Evolutionary conservation across 2,888 invertebrate genomes (phyloP).

Genomic region (Ctenicera cuprea): DNA sequence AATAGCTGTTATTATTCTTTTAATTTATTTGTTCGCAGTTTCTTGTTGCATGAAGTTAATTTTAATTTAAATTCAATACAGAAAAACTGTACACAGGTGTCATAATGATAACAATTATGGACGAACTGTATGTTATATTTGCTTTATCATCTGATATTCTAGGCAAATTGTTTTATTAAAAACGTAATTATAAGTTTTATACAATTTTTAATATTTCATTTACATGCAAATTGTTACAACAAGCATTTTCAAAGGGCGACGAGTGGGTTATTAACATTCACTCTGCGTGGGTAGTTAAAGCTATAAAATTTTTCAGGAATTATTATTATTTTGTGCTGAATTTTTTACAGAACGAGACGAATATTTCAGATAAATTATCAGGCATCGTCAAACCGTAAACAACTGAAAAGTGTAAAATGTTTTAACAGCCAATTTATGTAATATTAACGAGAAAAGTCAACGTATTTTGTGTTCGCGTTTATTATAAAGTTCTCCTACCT

Average conservation of each 20-base stretch:
- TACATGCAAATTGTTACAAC: slow-evolving; percentile 43
- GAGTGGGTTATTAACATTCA: slow-evolving; percentile 42
- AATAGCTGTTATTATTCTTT: not conserved
- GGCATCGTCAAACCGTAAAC: too few species aligned
- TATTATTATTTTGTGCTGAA: not conserved
- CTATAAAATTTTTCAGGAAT: slow-evolving; percentile 29
- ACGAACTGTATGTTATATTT: not conserved
- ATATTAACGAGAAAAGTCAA: too few species aligned
- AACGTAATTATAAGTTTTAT: slow-evolving; percentile 30
- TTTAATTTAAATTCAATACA: not conserved
- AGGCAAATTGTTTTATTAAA: slow-evolving; percentile 21
- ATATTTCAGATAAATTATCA: too few species aligned
- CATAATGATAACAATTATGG: not conserved
- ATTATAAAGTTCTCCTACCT: too few species aligned
- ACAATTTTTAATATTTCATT: slow-evolving; percentile 41
- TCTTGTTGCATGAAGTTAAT: not conserved
- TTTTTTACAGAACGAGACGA: too few species aligned
- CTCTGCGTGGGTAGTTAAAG: slow-evolving; percentile 33
- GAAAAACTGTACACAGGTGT: too few species aligned
- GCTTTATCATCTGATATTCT: not conserved
- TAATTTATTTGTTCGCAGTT: not conserved
- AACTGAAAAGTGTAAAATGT: too few species aligned
- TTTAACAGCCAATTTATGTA: too few species aligned
- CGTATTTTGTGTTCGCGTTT: too few species aligned
- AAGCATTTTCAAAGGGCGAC: slow-evolving; percentile 33